phyloP scores from a whole-genome alignment of 2,888 invertebrate genomes.

The Volucella bombylans region DNA sequence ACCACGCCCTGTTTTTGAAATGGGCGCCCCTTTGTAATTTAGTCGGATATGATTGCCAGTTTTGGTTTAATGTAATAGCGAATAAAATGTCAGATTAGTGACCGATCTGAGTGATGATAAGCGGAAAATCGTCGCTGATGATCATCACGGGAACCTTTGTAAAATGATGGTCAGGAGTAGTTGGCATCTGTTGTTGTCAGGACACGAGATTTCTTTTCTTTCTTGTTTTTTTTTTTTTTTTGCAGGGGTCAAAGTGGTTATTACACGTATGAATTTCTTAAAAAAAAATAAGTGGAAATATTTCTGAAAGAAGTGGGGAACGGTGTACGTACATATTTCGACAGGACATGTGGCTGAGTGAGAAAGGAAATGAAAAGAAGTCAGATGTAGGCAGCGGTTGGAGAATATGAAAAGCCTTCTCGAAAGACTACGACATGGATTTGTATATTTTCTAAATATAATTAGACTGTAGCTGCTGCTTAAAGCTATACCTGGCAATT shows the following conservation, averaged over 20 bases:
- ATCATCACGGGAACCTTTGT: conserved; percentile 52
- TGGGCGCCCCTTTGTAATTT: conserved; percentile 58
- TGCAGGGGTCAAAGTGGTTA: conserved; percentile 24
- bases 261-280: conserved; percentile 16
- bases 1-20: conserved; percentile 51
- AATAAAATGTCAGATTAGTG: conserved; percentile 72
- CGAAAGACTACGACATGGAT: no score
- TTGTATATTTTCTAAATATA: no score
- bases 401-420: no score
- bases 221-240: conserved; percentile 11
- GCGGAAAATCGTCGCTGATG: conserved; percentile 69
- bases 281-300: conserved; percentile 31
- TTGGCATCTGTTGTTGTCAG: conserved; percentile 72
- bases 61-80: conserved; percentile 72
- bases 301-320: conserved; percentile 1
- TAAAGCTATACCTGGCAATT: no score
- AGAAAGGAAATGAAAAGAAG: no score
- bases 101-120: conserved; percentile 71
- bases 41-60: conserved; percentile 66
- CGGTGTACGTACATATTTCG: not conserved
- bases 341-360: no score
- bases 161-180: conserved; percentile 39
- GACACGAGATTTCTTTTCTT: conserved; percentile 14
- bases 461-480: no score
- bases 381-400: no score